Conservation (phyloP, 1,140 invertebrate genomes). For the Drosophila trapezifrons region DNA sequence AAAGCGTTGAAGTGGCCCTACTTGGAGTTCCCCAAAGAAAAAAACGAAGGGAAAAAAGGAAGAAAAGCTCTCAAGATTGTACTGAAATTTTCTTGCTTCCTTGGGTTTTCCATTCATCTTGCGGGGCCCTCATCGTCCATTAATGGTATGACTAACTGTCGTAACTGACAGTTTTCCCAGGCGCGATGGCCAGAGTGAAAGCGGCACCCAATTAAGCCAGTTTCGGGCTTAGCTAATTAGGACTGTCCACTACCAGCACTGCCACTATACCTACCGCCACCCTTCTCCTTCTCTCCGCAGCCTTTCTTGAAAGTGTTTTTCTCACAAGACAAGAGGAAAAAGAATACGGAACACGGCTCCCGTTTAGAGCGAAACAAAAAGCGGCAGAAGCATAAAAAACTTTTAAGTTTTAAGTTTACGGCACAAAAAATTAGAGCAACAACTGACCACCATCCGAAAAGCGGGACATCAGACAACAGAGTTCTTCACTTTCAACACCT, state of each 20-base stretch:
- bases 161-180: slow-evolving; percentile 46
- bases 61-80: slow-evolving; percentile 17
- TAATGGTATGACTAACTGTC: slow-evolving; percentile 39
- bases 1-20: slow-evolving; percentile 1
- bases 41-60: slow-evolving; percentile 2
- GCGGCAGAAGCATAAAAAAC: slow-evolving; percentile 27
- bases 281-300: not conserved
- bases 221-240: slow-evolving; percentile 57
- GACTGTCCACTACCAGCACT: slow-evolving; percentile 26
- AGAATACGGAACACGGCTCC: slow-evolving; percentile 39
- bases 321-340: slow-evolving; percentile 23
- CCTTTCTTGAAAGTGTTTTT: slow-evolving; percentile 37
- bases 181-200: slow-evolving; percentile 33
- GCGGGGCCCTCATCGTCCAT: slow-evolving; percentile 26
- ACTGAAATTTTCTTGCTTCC: not conserved
- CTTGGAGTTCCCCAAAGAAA: too few species aligned
- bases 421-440: slow-evolving; percentile 34
- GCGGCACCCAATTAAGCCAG: slow-evolving; percentile 52
- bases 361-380: slow-evolving; percentile 31
- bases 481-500: slow-evolving; percentile 17
- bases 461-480: not conserved
- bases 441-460: slow-evolving; percentile 33
- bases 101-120: slow-evolving; percentile 28
- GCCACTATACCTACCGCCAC: not conserved
- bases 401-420: slow-evolving; percentile 26